Evolutionary conservation across 2,113 vertebrate genomes (phyloP).

Genomic region (Balaenoptera acutorostrata): DNA sequence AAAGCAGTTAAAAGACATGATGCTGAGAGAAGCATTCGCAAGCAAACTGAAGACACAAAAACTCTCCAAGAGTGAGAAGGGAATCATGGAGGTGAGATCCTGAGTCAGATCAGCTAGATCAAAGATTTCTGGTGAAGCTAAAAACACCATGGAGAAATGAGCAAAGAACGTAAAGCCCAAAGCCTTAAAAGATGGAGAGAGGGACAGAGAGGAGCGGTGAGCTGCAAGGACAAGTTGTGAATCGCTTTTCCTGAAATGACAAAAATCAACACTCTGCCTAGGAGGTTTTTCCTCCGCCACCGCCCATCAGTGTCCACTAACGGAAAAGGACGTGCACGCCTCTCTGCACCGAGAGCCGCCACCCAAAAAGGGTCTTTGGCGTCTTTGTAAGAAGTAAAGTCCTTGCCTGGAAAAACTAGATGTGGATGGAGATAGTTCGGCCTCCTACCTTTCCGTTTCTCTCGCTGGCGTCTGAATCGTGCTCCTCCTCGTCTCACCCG

Average conservation of each 20-base stretch:
- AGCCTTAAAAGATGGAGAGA: background rate
- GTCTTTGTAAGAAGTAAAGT: background rate
- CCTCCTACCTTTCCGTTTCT: background rate
- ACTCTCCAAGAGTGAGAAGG: background rate
- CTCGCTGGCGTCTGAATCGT: background rate
- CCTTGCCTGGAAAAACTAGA: constrained; percentile 39
- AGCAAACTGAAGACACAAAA: background rate
- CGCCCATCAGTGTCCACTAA: background rate
- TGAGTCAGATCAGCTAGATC: background rate
- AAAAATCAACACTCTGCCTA: background rate
- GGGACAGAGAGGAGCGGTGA: background rate
- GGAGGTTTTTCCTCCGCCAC: background rate
- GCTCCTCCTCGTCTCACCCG: background rate
- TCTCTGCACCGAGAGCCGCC: background rate
- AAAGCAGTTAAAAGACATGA: background rate
- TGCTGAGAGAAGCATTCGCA: background rate
- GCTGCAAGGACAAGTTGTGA: background rate
- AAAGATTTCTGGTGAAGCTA: background rate
- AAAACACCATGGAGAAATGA: background rate
- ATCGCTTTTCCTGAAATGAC: background rate
- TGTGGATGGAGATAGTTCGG: background rate
- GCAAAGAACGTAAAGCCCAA: background rate
- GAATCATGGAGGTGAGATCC: background rate
- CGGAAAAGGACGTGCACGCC: background rate
- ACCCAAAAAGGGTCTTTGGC: background rate